A percentile compares a stretch with the other conserved stretches of the same genome.
Conservation (phyloP, 2,797 vertebrate species). For the Enteromius thamalakanensis region DNA sequence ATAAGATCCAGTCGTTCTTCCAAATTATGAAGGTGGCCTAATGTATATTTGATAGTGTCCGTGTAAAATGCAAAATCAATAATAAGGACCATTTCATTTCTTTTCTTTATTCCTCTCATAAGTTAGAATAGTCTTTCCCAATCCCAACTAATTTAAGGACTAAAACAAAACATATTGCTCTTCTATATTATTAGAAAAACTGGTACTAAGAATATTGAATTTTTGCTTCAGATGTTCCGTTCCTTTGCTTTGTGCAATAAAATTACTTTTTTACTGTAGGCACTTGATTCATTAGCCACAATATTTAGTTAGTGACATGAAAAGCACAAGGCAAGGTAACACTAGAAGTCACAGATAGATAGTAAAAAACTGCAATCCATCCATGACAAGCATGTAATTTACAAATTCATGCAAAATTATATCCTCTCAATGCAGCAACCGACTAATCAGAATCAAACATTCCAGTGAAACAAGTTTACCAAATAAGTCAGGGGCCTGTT, state of each 20-base stretch:
- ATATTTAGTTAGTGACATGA: neutral
- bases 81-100: slow-evolving; percentile 14
- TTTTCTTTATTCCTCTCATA: slow-evolving; percentile 8
- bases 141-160: slow-evolving; percentile 1
- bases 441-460: neutral
- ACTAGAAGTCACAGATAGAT: neutral
- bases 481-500: too few relatives aligned
- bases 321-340: neutral
- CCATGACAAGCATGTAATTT: neutral
- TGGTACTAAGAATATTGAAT: neutral
- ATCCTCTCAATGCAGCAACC: neutral
- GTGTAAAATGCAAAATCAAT: slow-evolving; percentile 38
- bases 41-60: slow-evolving; percentile 15
- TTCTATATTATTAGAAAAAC: neutral
- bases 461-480: neutral
- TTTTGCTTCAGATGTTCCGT: neutral
- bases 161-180: neutral
- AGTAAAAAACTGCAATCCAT: neutral
- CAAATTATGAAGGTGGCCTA: neutral
- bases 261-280: neutral
- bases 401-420: neutral
- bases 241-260: neutral
- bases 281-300: neutral
- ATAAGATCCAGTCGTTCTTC: neutral
- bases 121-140: neutral